These are phyloP conservation scores for Petrocephalus microphthalmus DNA, from an alignment of 2,113 vertebrate genomes.

Conservation along the genomic window DNA sequence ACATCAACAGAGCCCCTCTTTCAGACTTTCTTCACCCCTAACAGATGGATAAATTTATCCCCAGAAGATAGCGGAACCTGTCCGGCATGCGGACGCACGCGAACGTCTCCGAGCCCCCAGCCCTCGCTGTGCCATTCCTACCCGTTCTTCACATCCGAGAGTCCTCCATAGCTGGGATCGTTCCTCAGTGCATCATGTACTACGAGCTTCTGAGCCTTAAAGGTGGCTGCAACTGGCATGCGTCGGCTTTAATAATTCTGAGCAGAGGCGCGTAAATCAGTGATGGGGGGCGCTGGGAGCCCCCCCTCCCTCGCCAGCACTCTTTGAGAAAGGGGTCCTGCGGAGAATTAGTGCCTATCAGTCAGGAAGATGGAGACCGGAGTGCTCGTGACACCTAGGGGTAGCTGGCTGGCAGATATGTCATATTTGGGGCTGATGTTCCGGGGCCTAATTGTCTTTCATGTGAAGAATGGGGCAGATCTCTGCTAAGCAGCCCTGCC, in stretches of 20 bases:
- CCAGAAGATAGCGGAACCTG: background rate
- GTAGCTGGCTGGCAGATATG: constrained; percentile 76
- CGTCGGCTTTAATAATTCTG: constrained; percentile 72
- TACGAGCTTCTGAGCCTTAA: constrained; percentile 56
- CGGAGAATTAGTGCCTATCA: constrained; percentile 71
- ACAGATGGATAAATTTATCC: background rate
- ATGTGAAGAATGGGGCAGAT: constrained; percentile 78
- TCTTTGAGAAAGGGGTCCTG: constrained; percentile 45
- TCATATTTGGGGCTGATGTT: constrained; percentile 81
- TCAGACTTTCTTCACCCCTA: background rate
- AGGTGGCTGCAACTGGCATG: constrained; percentile 52
- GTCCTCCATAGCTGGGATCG: background rate
- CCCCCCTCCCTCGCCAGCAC: constrained; percentile 14
- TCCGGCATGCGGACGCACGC: background rate
- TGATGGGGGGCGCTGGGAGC: constrained; percentile 43
- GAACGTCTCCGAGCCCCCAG: constrained; percentile 15
- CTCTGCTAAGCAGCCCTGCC: constrained; percentile 67
- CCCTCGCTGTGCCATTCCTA: constrained; percentile 28
- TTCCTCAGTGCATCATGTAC: constrained; percentile 44
- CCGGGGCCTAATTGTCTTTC: constrained; percentile 86
- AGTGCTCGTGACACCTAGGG: constrained; percentile 61
- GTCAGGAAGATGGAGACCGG: constrained; percentile 63
- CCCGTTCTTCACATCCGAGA: background rate
- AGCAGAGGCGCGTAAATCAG: constrained; percentile 70
- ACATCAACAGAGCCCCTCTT: background rate